phyloP scores from a whole-genome alignment of 2,113 vertebrate genomes.

The Hypanus sabinus region DNA sequence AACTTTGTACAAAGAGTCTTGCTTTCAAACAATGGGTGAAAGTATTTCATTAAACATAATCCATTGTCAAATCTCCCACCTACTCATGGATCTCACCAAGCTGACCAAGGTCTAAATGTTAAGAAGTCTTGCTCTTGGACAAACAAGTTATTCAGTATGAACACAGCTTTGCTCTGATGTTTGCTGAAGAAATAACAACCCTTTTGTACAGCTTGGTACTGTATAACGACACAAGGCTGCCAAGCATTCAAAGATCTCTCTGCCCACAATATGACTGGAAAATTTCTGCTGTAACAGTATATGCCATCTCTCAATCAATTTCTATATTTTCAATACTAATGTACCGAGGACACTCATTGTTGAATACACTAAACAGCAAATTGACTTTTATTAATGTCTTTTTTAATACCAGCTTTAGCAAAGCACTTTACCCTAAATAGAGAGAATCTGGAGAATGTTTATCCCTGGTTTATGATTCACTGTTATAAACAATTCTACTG shows the following conservation, averaged over 20 bases:
- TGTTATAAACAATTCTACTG: background rate
- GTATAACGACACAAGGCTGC: constrained; percentile 20
- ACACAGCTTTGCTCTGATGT: background rate
- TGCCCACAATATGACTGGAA: background rate
- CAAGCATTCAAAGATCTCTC: constrained; percentile 5
- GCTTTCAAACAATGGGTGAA: background rate
- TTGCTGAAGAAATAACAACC: background rate
- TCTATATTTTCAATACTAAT: background rate
- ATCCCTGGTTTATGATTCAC: background rate
- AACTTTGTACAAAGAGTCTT: background rate
- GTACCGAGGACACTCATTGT: background rate
- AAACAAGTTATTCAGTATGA: constrained; percentile 7
- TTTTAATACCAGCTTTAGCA: background rate
- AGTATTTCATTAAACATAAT: background rate
- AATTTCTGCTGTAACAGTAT: background rate
- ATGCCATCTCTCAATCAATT: background rate
- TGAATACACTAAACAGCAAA: background rate
- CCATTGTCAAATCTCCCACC: background rate
- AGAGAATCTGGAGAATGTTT: background rate
- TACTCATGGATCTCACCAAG: background rate
- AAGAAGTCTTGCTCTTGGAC: background rate
- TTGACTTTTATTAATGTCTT: background rate
- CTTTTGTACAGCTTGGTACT: constrained; percentile 30
- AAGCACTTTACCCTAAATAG: background rate
- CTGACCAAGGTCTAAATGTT: background rate